Evolutionary conservation across 2,888 invertebrate genomes (phyloP).

Genomic region (Chaetoderma sp.): DNA sequence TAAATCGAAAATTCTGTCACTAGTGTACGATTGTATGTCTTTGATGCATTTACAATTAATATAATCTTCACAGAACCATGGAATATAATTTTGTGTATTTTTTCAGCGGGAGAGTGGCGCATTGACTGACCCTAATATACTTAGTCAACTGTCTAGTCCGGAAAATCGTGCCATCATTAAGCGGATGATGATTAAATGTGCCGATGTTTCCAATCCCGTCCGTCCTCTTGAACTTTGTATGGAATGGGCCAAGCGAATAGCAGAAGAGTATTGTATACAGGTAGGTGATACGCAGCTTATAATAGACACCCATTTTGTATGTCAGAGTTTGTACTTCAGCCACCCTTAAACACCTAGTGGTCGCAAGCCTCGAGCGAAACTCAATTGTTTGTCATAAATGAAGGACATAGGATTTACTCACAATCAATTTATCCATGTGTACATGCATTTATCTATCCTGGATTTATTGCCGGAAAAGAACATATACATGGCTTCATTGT

Average conservation of each 20-base stretch:
- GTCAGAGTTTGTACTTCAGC: background rate
- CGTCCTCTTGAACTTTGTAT: slow-evolving; percentile 81
- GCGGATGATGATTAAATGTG: slow-evolving; percentile 98
- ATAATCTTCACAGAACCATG: too few relatives aligned
- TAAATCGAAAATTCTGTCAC: too few relatives aligned
- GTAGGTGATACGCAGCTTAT: slow-evolving; percentile 67
- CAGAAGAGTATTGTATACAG: slow-evolving; percentile 96
- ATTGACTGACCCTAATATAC: background rate
- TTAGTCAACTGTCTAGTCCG: slow-evolving; percentile 47
- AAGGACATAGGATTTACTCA: too few relatives aligned
- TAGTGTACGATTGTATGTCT: too few relatives aligned
- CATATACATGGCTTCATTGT: too few relatives aligned
- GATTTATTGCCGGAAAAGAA: too few relatives aligned
- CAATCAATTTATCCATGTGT: too few relatives aligned
- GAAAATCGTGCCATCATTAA: slow-evolving; percentile 87
- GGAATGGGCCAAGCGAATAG: slow-evolving; percentile 95
- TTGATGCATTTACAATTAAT: too few relatives aligned
- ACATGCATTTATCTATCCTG: too few relatives aligned
- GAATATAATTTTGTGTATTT: background rate
- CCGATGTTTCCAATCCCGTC: slow-evolving; percentile 97
- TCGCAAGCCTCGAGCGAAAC: too few relatives aligned
- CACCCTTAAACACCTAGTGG: too few relatives aligned
- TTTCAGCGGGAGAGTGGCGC: background rate
- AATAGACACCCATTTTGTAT: background rate
- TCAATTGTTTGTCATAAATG: too few relatives aligned